Base-by-base conservation (phyloP, 2,113 vertebrate genomes). In the Dicentrarchus labrax region DNA sequence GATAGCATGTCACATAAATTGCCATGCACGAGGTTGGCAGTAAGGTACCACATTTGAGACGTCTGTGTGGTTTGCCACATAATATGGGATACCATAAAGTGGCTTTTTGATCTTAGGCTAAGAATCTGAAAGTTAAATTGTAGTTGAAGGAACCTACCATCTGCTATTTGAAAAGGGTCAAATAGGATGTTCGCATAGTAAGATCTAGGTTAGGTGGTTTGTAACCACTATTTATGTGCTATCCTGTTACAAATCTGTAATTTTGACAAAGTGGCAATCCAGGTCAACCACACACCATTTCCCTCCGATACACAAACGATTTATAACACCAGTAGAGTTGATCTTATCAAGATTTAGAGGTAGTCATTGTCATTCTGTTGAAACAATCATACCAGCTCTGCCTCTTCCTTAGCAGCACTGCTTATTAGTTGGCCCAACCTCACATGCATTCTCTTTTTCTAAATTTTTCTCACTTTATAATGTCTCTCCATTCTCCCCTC, bases 251-350 rank as follows among this genome's bases (percentile, higher is more conserved):
- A 65, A 5, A 69, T 73, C 16, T 54, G 36, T 24, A 13, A 36
- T 41, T 19, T 21, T 69, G 24, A 17, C 17, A 17, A 19, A 21
- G 7, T 41, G 48, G 43, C 39, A 56, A 41, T 60, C 45, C 60
- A 61, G 71, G 51, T 83, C 65, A 68, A 45, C 15, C 48, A 64
- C 71, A 54, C 16, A 13, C 45, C 15, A 16, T 36, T n/a, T 39
- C 21, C 30, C 21, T 30, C 0, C 9, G 3, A 12, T 16, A 38
- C 13, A 16, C 16, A 53, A 43, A 6, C 24, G 39, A 6, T 17
- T 76, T 45, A 13, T 19, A 6, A 71, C 47, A 43, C 6, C 59
- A 50, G 19, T 4, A n/a, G 39, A 41, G n/a, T 30, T 53, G 2
- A 43, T 51, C 17, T 38, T 19, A 47, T 65, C 4, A 48, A 38